Evolutionary conservation across 1,140 invertebrate species (phyloP).

Genomic region (Manduca sexta): DNA sequence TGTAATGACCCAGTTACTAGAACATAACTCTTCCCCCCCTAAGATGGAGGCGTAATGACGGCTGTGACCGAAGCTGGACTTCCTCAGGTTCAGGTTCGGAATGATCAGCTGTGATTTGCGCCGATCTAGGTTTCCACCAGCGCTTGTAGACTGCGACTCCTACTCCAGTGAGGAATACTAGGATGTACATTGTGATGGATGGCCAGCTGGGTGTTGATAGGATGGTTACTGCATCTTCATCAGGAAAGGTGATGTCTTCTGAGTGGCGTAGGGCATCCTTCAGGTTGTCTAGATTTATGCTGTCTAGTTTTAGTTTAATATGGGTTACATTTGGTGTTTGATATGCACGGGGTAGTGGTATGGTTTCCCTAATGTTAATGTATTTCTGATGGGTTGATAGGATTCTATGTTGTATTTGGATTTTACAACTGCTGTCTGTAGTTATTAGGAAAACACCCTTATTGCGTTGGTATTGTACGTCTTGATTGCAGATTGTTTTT

Average conservation of each 20-base stretch:
- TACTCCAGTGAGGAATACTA: neutral
- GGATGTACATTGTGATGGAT: conserved; percentile 2
- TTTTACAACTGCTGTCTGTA: neutral
- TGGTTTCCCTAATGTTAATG: conserved; percentile 10
- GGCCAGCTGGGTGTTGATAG: conserved; percentile 6
- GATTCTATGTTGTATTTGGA: conserved; percentile 1
- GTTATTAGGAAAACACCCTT: conserved; percentile 7
- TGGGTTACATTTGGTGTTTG: neutral
- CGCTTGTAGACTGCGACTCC: conserved; percentile 2
- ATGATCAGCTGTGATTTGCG: neutral
- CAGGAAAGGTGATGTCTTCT: neutral
- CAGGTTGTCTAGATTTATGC: conserved; percentile 1
- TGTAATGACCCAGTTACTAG: neutral
- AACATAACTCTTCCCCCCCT: conserved; percentile 6
- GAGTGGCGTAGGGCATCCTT: neutral
- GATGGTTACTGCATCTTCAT: too few species aligned
- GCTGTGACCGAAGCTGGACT: neutral
- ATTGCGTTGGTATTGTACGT: conserved; percentile 15
- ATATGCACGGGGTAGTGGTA: conserved; percentile 6
- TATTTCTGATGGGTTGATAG: conserved; percentile 6
- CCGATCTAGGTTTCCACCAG: conserved; percentile 8
- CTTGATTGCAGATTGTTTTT: conserved; percentile 15
- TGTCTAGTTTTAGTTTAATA: conserved; percentile 1
- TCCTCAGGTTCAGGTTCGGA: neutral
- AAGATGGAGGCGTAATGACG: conserved; percentile 1